Evolutionary conservation across 2,888 invertebrate genomes (phyloP).

Genomic region (Epinotia brunnichana): DNA sequence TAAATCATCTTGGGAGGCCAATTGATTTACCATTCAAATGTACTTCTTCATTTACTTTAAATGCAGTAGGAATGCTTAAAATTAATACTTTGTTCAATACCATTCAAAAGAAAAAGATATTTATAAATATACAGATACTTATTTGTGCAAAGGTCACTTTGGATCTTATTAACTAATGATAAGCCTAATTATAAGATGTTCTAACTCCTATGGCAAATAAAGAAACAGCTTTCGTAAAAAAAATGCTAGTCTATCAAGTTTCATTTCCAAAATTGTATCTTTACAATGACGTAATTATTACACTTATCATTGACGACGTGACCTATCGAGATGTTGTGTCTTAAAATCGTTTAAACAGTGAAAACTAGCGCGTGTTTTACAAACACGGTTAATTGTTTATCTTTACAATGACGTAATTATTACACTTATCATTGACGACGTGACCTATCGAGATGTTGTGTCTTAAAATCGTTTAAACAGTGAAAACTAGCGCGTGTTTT

Average conservation of each 20-base stretch:
- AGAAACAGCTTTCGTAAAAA: not conserved
- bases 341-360: no score
- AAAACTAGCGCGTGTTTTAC: no score
- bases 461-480: no score
- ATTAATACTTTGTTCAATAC: constrained; percentile 1
- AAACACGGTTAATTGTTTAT: not conserved
- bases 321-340: no score
- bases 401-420: not conserved
- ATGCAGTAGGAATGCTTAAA: constrained; percentile 38
- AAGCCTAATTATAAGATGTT: constrained; percentile 2
- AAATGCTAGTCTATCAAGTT: not conserved
- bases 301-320: not conserved
- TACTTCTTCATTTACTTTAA: constrained; percentile 9
- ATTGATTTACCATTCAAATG: not conserved
- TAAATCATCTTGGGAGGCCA: not conserved
- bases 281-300: not conserved
- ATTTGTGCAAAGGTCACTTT: constrained; percentile 41
- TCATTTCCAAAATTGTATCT: not conserved
- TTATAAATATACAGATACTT: constrained; percentile 9
- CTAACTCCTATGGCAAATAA: not conserved
- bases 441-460: no score
- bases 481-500: no score
- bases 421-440: not conserved
- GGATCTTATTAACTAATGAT: constrained; percentile 34
- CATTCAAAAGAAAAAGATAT: not conserved